phyloP scores from a whole-genome alignment of 2,888 invertebrate species.

The Dicyrtomina minuta region DNA sequence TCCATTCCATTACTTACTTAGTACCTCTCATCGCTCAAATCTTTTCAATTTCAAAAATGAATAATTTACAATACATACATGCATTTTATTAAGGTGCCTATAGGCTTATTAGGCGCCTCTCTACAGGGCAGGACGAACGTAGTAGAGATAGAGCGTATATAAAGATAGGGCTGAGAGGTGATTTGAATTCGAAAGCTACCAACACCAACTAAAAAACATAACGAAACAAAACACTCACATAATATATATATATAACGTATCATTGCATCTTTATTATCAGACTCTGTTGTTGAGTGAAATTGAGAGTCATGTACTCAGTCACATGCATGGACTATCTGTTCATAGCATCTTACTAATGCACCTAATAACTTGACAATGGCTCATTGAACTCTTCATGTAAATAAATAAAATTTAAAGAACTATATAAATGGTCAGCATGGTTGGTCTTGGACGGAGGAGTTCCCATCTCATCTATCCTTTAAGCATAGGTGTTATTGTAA shows the following conservation, averaged over 20 bases:
- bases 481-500: too few relatives aligned
- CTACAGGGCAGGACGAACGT: not conserved
- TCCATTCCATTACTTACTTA: not conserved
- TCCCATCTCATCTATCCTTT: too few relatives aligned
- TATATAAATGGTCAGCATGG: too few relatives aligned
- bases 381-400: slow-evolving; percentile 30
- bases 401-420: not conserved
- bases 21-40: not conserved
- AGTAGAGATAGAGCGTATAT: not conserved
- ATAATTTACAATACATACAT: slow-evolving; percentile 9
- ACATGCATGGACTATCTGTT: not conserved
- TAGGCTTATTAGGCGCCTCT: not conserved
- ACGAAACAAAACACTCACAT: too few relatives aligned
- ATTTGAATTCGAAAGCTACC: slow-evolving; percentile 19
- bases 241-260: not conserved
- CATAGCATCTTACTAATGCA: slow-evolving; percentile 2
- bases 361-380: slow-evolving; percentile 19
- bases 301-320: not conserved
- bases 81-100: too few relatives aligned
- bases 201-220: not conserved
- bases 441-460: too few relatives aligned
- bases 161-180: slow-evolving; percentile 2
- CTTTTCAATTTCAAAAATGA: slow-evolving; percentile 8
- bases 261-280: too few relatives aligned
- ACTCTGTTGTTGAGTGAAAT: slow-evolving; percentile 7